These are phyloP conservation scores for Uloborus plumipes DNA, from an alignment of 2,888 invertebrate species.

Conservation along the genomic window DNA sequence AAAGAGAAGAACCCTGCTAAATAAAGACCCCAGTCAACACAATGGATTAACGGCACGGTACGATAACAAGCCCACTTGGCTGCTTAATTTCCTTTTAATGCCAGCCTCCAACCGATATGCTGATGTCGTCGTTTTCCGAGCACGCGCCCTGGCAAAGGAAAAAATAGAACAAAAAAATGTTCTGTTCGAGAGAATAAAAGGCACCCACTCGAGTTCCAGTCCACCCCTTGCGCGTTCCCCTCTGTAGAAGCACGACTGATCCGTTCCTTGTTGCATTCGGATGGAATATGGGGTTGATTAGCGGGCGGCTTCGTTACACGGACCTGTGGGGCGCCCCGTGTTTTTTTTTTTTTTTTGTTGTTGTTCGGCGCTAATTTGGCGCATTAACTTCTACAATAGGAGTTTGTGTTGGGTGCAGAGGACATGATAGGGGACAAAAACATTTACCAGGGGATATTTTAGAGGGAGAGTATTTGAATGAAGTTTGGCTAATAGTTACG, in stretches of 20 bases:
- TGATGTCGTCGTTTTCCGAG: conserved; percentile 53
- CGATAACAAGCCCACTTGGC: conserved; percentile 50
- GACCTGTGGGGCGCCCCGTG: background rate
- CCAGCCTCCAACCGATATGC: conserved; percentile 32
- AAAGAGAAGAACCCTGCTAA: background rate
- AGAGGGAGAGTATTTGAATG: no score
- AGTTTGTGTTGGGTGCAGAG: no score
- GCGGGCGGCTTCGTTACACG: background rate
- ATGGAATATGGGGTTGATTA: background rate
- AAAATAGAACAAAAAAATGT: background rate
- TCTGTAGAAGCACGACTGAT: conserved; percentile 15
- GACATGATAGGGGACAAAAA: no score
- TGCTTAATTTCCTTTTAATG: conserved; percentile 48
- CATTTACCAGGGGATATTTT: no score
- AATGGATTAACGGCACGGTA: conserved; percentile 34
- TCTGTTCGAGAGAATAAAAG: conserved; percentile 15
- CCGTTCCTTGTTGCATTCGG: conserved; percentile 16
- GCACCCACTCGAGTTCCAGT: conserved; percentile 22
- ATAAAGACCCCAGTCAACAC: conserved; percentile 12
- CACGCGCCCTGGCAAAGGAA: conserved; percentile 34
- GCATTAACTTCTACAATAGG: conserved; percentile 11
- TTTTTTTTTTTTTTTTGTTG: no score
- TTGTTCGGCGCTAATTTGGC: conserved; percentile 36
- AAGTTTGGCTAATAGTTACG: no score
- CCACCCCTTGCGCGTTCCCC: conserved; percentile 18